Evolutionary conservation across 1,140 invertebrate species (phyloP).

Genomic region (Rhynchophorus ferrugineus): DNA sequence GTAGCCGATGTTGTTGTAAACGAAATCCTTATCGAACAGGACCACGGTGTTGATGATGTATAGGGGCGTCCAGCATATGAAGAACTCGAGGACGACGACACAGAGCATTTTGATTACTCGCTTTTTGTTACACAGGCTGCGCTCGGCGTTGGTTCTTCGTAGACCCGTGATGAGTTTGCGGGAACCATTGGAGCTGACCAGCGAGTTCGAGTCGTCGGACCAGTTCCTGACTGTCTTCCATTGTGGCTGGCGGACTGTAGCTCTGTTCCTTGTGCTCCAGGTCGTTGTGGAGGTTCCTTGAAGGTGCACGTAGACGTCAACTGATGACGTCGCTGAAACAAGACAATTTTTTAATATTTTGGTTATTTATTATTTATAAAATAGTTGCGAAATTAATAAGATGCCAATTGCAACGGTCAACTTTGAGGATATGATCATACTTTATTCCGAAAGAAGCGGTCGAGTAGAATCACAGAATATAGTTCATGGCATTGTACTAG

Average conservation of each 20-base stretch:
- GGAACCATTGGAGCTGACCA: conserved; percentile 19
- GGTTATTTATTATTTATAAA: too few relatives aligned
- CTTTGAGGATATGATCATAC: too few relatives aligned
- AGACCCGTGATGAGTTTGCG: conserved; percentile 24
- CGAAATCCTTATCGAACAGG: conserved; percentile 48
- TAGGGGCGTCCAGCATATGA: conserved; percentile 69
- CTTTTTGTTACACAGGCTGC: conserved; percentile 44
- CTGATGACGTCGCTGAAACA: conserved; percentile 24
- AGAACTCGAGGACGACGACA: conserved; percentile 66
- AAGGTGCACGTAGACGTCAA: conserved; percentile 34
- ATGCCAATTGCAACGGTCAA: too few relatives aligned
- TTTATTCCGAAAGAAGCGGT: too few relatives aligned
- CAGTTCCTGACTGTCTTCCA: conserved; percentile 26
- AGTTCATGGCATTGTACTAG: too few relatives aligned
- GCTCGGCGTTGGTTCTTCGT: conserved; percentile 41
- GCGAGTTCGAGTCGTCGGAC: conserved; percentile 29
- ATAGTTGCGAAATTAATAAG: too few relatives aligned
- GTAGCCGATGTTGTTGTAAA: conserved; percentile 47
- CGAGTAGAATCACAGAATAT: too few relatives aligned
- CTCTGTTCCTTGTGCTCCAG: conserved; percentile 23
- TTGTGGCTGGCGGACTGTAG: background rate
- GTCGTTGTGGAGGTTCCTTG: conserved; percentile 29
- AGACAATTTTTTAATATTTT: too few relatives aligned
- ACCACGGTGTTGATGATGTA: conserved; percentile 59
- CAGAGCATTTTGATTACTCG: conserved; percentile 48